Base-by-base conservation (phyloP, 1,140 invertebrate species). In the Meteorus sp. region DNA sequence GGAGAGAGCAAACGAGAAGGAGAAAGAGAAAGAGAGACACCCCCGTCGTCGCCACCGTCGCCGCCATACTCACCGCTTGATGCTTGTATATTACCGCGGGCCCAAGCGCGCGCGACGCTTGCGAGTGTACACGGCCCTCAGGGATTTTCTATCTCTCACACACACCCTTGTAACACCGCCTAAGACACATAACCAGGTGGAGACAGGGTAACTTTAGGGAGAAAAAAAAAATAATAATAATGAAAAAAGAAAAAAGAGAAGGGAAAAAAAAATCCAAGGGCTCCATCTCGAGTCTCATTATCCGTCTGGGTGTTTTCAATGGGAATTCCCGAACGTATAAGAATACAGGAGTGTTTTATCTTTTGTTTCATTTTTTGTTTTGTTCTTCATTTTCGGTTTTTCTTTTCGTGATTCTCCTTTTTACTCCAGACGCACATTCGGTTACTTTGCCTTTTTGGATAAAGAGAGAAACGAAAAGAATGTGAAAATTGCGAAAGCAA, bases 111-210 rank as follows among this genome's bases (percentile, higher is more conserved):
- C n/a, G 57, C 53, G 44, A 56, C 48, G 56, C 56, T 48, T 63
- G 44, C 52, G 56, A 65, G 65, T 63, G 60, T 63, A 66, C 13
- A 11, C 61, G 62, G 53, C 64, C 63, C 66, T 68, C 59, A 43
- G 61, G 62, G 45, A 52, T n/a, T n/a, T n/a, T n/a, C n/a, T n/a
- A n/a, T n/a, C n/a, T n/a, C n/a, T n/a, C n/a, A n/a, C n/a, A n/a
- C n/a, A 8, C 35, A 4, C 35, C 15, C 63, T 65, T 48, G 27
- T 65, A 62, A 67, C 65, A 60, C 57, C 37, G 29, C 48, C 11
- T 31, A 52, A 52, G 50, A 52, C 50, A 31, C 17, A 52, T 11
- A 29, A 31, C 33, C 17, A 17, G 51, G 45, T 52, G 41, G 50
- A 15, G 17, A 37, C 15, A 52, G 50, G 50, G 50, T 31, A 52